phyloP scores from a whole-genome alignment of 2,113 vertebrate genomes.

The Rhabdornis inornatus region DNA sequence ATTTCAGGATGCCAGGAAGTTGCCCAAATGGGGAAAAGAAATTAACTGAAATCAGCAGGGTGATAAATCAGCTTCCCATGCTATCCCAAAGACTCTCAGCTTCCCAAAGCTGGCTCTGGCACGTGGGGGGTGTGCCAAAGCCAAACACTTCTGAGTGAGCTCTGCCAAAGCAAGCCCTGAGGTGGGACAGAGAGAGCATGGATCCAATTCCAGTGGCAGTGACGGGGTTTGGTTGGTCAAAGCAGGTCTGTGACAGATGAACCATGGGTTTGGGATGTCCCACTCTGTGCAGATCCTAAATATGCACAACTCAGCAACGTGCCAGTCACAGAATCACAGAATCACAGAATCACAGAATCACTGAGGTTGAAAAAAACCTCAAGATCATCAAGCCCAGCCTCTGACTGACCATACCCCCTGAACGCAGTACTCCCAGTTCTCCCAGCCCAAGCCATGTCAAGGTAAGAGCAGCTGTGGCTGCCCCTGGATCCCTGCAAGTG shows the following conservation, averaged over 20 bases:
- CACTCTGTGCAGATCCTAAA: background rate
- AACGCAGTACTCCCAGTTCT: background rate
- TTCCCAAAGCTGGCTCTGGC: background rate
- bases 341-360: background rate
- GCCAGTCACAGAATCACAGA: background rate
- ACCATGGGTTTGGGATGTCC: background rate
- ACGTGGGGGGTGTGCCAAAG: background rate
- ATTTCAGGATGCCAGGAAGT: background rate
- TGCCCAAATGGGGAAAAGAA: background rate
- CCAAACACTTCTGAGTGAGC: background rate
- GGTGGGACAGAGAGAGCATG: accelerated
- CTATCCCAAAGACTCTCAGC: background rate
- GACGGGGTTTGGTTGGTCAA: background rate
- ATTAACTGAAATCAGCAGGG: background rate
- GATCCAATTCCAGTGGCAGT: accelerated
- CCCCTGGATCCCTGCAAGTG: background rate
- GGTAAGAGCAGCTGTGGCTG: background rate
- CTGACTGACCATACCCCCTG: background rate
- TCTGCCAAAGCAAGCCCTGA: background rate
- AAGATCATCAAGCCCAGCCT: background rate
- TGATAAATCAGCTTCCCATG: background rate
- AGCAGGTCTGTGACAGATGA: background rate
- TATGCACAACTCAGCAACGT: background rate
- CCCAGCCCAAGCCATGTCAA: background rate
- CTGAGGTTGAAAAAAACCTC: background rate